phyloP scores from a whole-genome alignment of 2,888 invertebrate species.

The Nephrotoma appendiculata region DNA sequence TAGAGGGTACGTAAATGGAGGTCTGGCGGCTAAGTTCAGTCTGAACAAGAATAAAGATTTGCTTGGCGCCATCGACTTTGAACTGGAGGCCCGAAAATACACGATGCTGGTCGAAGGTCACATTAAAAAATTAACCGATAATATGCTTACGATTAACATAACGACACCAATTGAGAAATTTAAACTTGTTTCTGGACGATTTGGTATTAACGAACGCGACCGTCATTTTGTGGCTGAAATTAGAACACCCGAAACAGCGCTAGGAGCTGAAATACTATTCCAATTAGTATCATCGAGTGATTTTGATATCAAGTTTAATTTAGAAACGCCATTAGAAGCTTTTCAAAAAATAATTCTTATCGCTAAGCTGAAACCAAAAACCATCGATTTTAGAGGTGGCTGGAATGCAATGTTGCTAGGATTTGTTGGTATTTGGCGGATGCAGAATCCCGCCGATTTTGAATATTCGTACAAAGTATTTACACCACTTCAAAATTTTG shows the following conservation, averaged over 20 bases:
- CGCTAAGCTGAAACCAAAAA: slow-evolving; percentile 51
- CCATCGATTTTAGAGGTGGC: slow-evolving; percentile 58
- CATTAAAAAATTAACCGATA: slow-evolving; percentile 55
- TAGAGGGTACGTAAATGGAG: slow-evolving; percentile 51
- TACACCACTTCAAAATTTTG: slow-evolving; percentile 62
- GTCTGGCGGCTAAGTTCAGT: slow-evolving; percentile 49
- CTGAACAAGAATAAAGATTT: slow-evolving; percentile 48
- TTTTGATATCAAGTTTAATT: slow-evolving; percentile 57
- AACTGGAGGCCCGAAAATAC: slow-evolving; percentile 54
- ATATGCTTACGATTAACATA: slow-evolving; percentile 57
- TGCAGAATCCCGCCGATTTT: slow-evolving; percentile 36
- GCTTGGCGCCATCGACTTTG: slow-evolving; percentile 52
- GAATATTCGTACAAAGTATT: slow-evolving; percentile 63
- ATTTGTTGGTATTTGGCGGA: slow-evolving; percentile 62
- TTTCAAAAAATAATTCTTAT: slow-evolving; percentile 49
- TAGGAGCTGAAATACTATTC: slow-evolving; percentile 53
- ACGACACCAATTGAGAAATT: slow-evolving; percentile 58
- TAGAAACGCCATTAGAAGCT: slow-evolving; percentile 60
- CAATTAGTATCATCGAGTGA: slow-evolving; percentile 45
- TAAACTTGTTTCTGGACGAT: slow-evolving; percentile 46
- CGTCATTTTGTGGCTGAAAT: slow-evolving; percentile 60
- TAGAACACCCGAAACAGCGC: slow-evolving; percentile 48
- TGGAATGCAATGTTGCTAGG: slow-evolving; percentile 63
- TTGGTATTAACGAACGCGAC: slow-evolving; percentile 56
- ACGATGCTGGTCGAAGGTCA: slow-evolving; percentile 53